Evolutionary conservation across 2,888 invertebrate species (phyloP).

Genomic region (Zeuzera pyrina): DNA sequence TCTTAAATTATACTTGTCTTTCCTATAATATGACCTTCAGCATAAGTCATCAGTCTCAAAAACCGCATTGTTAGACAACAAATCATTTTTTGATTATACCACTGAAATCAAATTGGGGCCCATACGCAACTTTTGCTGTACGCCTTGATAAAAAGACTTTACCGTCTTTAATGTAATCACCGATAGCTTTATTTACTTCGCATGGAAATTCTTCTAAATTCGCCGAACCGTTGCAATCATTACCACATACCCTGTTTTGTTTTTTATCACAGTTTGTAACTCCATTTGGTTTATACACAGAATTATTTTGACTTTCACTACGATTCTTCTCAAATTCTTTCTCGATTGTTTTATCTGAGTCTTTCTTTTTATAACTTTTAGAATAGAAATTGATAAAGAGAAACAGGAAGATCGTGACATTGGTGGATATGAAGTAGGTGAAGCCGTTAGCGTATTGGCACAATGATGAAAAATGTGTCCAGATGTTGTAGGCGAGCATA

Average conservation of each 20-base stretch:
- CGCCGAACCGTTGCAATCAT: conserved; percentile 26
- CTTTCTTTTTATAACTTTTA: conserved; percentile 63
- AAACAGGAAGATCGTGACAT: conserved; percentile 75
- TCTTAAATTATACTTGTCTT: background rate
- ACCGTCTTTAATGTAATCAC: conserved; percentile 46
- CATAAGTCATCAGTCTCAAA: conserved; percentile 67
- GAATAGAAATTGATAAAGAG: conserved; percentile 79
- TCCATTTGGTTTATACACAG: conserved; percentile 21
- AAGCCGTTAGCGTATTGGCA: conserved; percentile 75
- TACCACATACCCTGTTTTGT: conserved; percentile 29
- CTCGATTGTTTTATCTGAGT: conserved; percentile 30
- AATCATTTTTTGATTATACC: conserved; percentile 61
- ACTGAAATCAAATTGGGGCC: conserved; percentile 43
- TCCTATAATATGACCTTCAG: conserved; percentile 27
- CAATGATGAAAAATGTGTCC: conserved; percentile 69
- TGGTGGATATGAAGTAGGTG: conserved; percentile 67
- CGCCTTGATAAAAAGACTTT: conserved; percentile 50
- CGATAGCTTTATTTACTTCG: conserved; percentile 43
- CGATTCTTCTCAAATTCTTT: conserved; percentile 26
- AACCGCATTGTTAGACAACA: conserved; percentile 28
- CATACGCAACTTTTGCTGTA: conserved; percentile 40
- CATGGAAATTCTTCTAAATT: conserved; percentile 40
- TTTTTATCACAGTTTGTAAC: conserved; percentile 20
- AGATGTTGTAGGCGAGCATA: conserved; percentile 76
- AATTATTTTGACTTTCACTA: conserved; percentile 31